These are phyloP conservation scores for Thalassaphorura encarpata DNA, from an alignment of 1,140 invertebrate species.

Conservation along the genomic window DNA sequence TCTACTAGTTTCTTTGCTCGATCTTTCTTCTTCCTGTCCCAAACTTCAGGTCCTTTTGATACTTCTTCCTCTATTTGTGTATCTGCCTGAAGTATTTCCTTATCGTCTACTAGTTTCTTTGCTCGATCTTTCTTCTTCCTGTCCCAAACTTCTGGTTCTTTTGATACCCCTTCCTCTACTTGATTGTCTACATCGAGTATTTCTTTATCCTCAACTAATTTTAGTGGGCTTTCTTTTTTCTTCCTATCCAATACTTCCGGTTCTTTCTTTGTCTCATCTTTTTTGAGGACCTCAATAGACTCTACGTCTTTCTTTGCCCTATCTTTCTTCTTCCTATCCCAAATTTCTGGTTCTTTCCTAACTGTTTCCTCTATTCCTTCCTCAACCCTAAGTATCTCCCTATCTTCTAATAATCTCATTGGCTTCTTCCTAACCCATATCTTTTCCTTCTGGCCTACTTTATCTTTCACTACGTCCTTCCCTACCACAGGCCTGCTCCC, in stretches of 20 bases:
- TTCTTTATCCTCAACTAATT: neutral
- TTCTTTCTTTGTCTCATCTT: neutral
- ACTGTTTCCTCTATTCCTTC: neutral
- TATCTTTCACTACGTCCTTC: too few relatives aligned
- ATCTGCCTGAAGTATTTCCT: neutral
- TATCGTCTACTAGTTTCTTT: constrained; percentile 9
- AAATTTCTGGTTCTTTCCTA: neutral
- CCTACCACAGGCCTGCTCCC: too few relatives aligned
- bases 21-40: neutral
- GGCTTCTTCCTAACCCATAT: neutral
- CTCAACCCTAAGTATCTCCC: neutral
- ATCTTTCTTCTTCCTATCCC: neutral
- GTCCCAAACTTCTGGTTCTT: neutral
- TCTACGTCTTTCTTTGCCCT: neutral
- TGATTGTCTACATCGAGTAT: constrained; percentile 7
- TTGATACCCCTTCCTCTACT: constrained; percentile 2
- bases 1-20: constrained; percentile 11
- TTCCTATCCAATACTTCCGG: neutral
- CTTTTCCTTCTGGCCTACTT: too few relatives aligned
- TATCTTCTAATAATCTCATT: neutral
- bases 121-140: constrained; percentile 1
- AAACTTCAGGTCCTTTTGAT: neutral
- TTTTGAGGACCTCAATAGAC: neutral
- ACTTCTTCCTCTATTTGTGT: constrained; percentile 1
- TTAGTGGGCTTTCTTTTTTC: constrained; percentile 4